Percentiles rank a stretch among this genome's conserved stretches.
Evolutionary conservation across 37 sponge, comb jelly and placozoan genomes (phyloP).

Genomic region (Beroe forskalii): DNA sequence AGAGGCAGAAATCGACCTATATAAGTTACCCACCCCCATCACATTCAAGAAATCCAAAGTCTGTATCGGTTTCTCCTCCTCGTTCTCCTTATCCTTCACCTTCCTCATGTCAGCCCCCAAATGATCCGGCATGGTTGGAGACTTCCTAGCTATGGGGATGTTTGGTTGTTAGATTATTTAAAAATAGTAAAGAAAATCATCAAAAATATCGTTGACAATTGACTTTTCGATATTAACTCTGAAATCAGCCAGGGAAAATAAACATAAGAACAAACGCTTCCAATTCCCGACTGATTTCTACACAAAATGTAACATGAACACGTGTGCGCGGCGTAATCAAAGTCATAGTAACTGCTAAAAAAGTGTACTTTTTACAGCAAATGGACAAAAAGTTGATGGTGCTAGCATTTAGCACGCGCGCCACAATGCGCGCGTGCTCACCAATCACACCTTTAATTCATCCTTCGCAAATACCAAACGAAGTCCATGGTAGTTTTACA

Average conservation of each 20-base stretch:
- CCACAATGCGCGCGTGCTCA: neutral
- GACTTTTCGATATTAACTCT: too few relatives aligned
- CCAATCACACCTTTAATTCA: too few relatives aligned
- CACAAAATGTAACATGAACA: neutral
- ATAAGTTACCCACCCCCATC: too few relatives aligned
- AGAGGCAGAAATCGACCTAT: too few relatives aligned
- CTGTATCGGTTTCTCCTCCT: constrained; percentile 73
- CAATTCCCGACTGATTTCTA: neutral
- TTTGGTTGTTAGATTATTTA: too few relatives aligned
- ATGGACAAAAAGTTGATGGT: neutral
- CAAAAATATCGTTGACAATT: too few relatives aligned
- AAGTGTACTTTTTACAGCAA: constrained; percentile 39
- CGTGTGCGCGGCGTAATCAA: neutral
- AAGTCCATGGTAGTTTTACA: too few relatives aligned
- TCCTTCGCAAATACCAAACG: too few relatives aligned
- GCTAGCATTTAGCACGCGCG: neutral
- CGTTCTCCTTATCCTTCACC: constrained; percentile 67
- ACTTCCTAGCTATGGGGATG: neutral
- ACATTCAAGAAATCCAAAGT: constrained; percentile 63
- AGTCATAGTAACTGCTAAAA: constrained; percentile 63
- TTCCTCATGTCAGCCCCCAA: constrained; percentile 82
- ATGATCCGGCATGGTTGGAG: constrained; percentile 83
- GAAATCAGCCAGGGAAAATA: too few relatives aligned
- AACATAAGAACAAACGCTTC: neutral
- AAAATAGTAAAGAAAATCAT: too few relatives aligned